These are phyloP conservation scores for Nannobrachium achirus DNA, from an alignment of 2,113 vertebrate species.

Conservation along the genomic window DNA sequence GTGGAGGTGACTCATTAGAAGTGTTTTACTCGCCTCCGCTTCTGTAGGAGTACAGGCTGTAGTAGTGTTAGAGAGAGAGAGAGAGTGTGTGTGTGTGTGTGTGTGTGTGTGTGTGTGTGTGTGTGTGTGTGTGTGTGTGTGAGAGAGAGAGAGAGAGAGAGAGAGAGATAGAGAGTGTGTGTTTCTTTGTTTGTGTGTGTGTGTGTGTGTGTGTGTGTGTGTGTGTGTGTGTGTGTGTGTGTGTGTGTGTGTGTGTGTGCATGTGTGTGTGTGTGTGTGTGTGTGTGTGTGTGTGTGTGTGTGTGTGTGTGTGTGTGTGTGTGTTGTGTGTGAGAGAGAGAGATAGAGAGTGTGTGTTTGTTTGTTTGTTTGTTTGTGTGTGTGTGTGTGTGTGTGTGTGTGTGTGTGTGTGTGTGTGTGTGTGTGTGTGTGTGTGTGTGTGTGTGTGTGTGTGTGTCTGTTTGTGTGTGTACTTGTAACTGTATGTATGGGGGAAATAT, in stretches of 20 bases:
- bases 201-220: slow-evolving; percentile 3
- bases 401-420: neutral
- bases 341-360: slow-evolving; percentile 15
- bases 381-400: slow-evolving; percentile 7
- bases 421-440: slow-evolving; percentile 10
- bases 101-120: neutral
- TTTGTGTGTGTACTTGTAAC: neutral
- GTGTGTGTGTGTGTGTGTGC: slow-evolving; percentile 2
- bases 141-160: neutral
- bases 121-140: slow-evolving; percentile 9
- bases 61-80: neutral
- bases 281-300: slow-evolving; percentile 15
- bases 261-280: slow-evolving; percentile 17
- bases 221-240: neutral
- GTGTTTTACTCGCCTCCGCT: neutral
- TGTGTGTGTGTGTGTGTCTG: slow-evolving; percentile 21
- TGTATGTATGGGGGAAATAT: no score
- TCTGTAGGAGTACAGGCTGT: neutral
- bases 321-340: slow-evolving; percentile 8
- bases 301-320: neutral
- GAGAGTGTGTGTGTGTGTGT: neutral
- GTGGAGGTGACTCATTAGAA: slow-evolving; percentile 10
- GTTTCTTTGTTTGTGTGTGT: slow-evolving; percentile 20
- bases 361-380: slow-evolving; percentile 8
- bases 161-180: slow-evolving; percentile 2